Evolutionary conservation across 2,888 invertebrate genomes (phyloP), one percentile per base, ranked within the genome.

Genomic region (Apamea sordens): DNA sequence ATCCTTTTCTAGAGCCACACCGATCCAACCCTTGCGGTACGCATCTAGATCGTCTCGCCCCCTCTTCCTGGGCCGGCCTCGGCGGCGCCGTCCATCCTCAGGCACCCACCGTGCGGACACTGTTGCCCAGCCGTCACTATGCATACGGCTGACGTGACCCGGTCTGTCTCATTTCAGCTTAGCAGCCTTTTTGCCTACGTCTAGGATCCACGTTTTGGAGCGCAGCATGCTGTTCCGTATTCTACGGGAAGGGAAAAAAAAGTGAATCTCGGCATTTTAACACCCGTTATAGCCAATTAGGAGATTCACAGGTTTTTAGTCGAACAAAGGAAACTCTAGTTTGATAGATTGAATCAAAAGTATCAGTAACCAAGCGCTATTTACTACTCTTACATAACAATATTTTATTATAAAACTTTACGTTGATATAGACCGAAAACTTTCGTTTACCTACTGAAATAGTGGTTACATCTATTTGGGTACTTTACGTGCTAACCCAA

Each of bases 371-470:
- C 21, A 63, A 53, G 41, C 5, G 18, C 4, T 67, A 50, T 28
- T 47, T 18, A 56, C 21, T 7, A 36, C 4, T 47, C 28, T 10
- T 21, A 59, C 13, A 44, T 5, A n/a, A 44, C 13, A 24, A 2
- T 11, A 56, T 59, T 44, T 73, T 15, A 47, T 59, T n/a, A 59
- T 32, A 13, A 24, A 73, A 74, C 13, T 73, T 56, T 13, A 21
- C 15, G 13, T 47, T 76, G n/a, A 24, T 28, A 41, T 41, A n/a
- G 32, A 6, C 32, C 28, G 18, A 47, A 79, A 82, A 63, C 18
- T 53, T 79, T 74, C 32, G 2, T 41, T 0, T 44, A 32, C n/a
- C 13, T 32, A 32, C 50, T 64, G 13, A 73, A 36, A 64, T 15
- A 28, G 15, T 56, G 59, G 13, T 44, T 18, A 21, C 15, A 36